Evolutionary conservation across 2,888 invertebrate species (phyloP).

Genomic region (Noctua comes): DNA sequence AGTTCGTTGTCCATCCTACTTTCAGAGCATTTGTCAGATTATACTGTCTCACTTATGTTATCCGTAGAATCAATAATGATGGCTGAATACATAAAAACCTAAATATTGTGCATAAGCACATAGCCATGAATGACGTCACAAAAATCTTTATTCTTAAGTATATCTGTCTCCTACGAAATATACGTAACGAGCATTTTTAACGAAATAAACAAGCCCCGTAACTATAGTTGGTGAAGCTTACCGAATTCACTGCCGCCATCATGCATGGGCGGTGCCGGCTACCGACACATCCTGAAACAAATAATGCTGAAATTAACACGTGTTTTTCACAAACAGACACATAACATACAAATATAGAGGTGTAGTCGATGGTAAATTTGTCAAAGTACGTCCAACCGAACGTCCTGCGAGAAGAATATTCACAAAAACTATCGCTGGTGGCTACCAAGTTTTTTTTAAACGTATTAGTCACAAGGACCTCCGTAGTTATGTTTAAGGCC

Average conservation of each 20-base stretch:
- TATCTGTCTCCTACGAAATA: neutral
- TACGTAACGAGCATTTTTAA: neutral
- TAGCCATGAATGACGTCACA: neutral
- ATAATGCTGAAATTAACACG: slow-evolving; percentile 48
- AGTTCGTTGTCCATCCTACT: neutral
- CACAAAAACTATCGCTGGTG: neutral
- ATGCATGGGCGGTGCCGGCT: slow-evolving; percentile 82
- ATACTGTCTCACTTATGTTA: neutral
- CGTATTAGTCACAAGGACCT: neutral
- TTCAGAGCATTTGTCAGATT: neutral
- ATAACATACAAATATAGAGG: neutral
- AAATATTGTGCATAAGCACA: neutral
- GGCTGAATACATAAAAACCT: neutral
- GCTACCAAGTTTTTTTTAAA: neutral
- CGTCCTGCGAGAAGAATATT: neutral
- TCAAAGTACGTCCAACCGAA: too few relatives aligned
- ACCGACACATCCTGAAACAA: slow-evolving; percentile 87
- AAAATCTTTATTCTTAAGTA: neutral
- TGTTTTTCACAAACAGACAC: neutral
- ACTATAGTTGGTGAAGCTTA: slow-evolving; percentile 77
- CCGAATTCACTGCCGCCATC: slow-evolving; percentile 93
- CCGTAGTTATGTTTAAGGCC: neutral
- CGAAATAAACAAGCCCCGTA: slow-evolving; percentile 1
- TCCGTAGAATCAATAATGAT: neutral
- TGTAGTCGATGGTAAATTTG: neutral